Conservation (phyloP, 2,888 invertebrate species). For the Monochamus alternatus region DNA sequence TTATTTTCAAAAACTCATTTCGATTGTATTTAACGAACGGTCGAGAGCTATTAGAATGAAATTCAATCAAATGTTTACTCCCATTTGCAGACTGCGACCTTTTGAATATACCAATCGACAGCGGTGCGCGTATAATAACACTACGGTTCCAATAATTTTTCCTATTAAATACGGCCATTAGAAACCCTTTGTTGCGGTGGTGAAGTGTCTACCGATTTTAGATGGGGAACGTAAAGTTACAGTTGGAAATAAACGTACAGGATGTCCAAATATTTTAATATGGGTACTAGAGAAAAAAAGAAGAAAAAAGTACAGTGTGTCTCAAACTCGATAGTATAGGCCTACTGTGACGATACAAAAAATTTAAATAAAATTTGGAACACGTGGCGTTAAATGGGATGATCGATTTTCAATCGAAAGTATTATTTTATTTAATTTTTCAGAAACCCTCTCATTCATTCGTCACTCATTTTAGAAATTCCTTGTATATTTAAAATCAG, state of each 20-base stretch:
- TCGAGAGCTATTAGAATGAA: constrained; percentile 40
- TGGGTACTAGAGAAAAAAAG: too few relatives aligned
- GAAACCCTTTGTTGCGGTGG: not conserved
- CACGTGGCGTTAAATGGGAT: too few relatives aligned
- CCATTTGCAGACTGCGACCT: constrained; percentile 21
- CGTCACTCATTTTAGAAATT: too few relatives aligned
- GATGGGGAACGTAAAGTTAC: not conserved
- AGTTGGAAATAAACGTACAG: not conserved
- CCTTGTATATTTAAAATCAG: too few relatives aligned
- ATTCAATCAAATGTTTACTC: constrained; percentile 35
- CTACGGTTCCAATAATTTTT: constrained; percentile 15
- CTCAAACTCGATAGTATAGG: too few relatives aligned
- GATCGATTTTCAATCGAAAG: too few relatives aligned
- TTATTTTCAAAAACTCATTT: constrained; percentile 47
- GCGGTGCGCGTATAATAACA: constrained; percentile 19
- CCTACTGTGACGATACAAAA: too few relatives aligned
- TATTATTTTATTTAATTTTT: too few relatives aligned
- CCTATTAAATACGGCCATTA: constrained; percentile 21
- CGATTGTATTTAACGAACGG: constrained; percentile 43
- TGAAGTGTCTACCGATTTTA: not conserved
- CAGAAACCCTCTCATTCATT: too few relatives aligned
- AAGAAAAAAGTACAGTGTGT: too few relatives aligned
- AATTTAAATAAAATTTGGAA: too few relatives aligned
- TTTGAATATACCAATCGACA: constrained; percentile 13
- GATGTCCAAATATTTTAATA: too few relatives aligned